Evolutionary conservation across 2,888 invertebrate species (phyloP), one percentile per base, ranked within the genome.

Genomic region (Magallana nippona): DNA sequence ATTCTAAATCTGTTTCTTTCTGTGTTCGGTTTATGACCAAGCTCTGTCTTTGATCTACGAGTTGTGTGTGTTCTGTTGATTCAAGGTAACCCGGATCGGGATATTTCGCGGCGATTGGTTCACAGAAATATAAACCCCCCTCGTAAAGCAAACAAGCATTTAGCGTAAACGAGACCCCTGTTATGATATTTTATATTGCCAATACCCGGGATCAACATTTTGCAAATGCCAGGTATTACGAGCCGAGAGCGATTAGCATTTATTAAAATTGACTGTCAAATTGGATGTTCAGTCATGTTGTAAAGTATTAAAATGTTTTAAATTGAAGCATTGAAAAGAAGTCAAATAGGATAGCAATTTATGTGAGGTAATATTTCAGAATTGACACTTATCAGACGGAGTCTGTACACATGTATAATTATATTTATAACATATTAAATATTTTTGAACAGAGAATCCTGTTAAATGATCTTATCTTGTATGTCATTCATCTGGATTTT

Each of bases 141-240:
- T 60, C 60, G 27, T 71, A 71, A 71, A 27, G 27, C 71, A 71
- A 71, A 71, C 71, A 71, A 32, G 71, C 27, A 22, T 19, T 71
- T 27, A 13, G 71, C 22, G 71, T 71, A 71, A 27, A 71, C 71
- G 71, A 71, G 27, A 0, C 32, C 32, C 71, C 32, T 71, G 71
- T 71, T 71, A 27, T 71, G 71, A 71, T 71, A 71, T 71, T 71
- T 71, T 27, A 71, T 71, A 71, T 71, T 71, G 71, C 71, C 71
- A 71, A 71, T 71, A 71, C 71, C 32, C 32, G 71, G 44, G 71
- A 71, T 71, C 71, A 71, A 71, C 71, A 71, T 63, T 63, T 63
- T 27, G 22, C 27, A 63, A 27, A 71, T 22, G 71, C 63, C 63
- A 63, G 13, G 63, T 27, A 19, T 27, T 71, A 71, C 27, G 15